phyloP scores from a whole-genome alignment of 2,797 vertebrate genomes.

The Acipenser transmontanus region DNA sequence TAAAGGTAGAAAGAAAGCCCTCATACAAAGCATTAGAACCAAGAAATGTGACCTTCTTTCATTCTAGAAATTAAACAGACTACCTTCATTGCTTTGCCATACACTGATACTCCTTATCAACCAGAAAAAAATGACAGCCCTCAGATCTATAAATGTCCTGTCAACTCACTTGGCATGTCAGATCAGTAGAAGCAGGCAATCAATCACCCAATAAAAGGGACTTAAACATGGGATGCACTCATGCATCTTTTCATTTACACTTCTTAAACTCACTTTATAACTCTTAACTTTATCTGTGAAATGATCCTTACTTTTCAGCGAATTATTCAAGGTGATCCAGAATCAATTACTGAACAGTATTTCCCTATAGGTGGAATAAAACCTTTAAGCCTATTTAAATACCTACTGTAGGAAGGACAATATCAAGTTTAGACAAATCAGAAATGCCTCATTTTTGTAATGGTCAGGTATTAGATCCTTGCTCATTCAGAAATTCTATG shows the following conservation, averaged over 20 bases:
- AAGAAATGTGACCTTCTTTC: not conserved
- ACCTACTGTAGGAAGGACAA: conserved; percentile 21
- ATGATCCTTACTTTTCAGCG: conserved; percentile 20
- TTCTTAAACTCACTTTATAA: conserved; percentile 11
- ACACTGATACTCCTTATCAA: not conserved
- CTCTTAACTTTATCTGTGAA: conserved; percentile 33
- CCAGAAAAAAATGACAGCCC: conserved; percentile 4
- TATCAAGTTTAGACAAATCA: not conserved
- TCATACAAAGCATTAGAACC: not conserved
- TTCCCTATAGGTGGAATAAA: conserved; percentile 36
- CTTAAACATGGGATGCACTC: conserved; percentile 17
- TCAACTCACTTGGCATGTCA: conserved; percentile 19
- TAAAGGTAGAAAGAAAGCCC: conserved; percentile 28
- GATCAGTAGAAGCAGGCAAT: not conserved
- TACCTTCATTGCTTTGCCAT: not conserved
- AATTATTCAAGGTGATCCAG: conserved; percentile 25
- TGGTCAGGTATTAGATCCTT: too few species aligned
- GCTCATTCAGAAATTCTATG: too few species aligned
- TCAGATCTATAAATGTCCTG: conserved; percentile 42
- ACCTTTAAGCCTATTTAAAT: conserved; percentile 41
- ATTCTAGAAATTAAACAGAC: conserved; percentile 1
- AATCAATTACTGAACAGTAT: conserved; percentile 25
- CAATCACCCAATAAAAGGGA: conserved; percentile 1
- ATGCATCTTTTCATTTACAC: conserved; percentile 31
- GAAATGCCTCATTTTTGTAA: not conserved